Evolutionary conservation across 2,113 vertebrate genomes (phyloP), one percentile per base, ranked within the genome.

Genomic region (Nettapus auritus): DNA sequence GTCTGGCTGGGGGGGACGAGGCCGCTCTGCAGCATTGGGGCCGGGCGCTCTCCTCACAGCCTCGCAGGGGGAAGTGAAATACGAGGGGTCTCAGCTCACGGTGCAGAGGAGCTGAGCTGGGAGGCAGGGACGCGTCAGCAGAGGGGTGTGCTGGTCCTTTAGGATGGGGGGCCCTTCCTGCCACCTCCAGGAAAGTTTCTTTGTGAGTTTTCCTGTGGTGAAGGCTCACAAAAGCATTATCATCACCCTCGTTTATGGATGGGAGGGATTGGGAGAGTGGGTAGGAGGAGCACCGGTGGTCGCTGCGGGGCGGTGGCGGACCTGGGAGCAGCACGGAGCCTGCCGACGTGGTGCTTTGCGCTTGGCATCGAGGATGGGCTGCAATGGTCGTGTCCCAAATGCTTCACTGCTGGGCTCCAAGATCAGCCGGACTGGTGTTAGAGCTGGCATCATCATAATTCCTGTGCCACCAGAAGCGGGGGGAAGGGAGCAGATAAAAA

Each of bases 401-500:
- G 34, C 48, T 88, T 93, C 76, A 23, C 40, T 48, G 64, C 71
- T 42, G 66, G 55, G 74, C 85, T 94, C 75, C 86, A 81, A 81
- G 85, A 89, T 26, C 78, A 91, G 63, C 34, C 92, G 73, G 63
- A 77, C 75, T 91, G 21, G 82, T 82, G 94, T 93, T 80, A 93
- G 75, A 93, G 88, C 82, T 88, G 55, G 82, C 82, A 80, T 93
- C 86, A 90, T 93, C 59, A 89, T 77, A 80, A 81, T 96, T 96
- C 86, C 68, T 94, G 34, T 0, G 0, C 71, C 71, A 91, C 67
- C 77, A 81, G 88, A 76, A 91, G 85, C 5, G 42, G 11, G 22
- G 16, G 6, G n/a, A 86, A 91, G 90, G 78, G 81, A 95, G 57
- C 77, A 96, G 96, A 95, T 96, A 94, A 95, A 96, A 95, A 97